Percentiles rank a stretch among this genome's conserved stretches.
phyloP scores from a whole-genome alignment of 2,888 invertebrate genomes.

The Melinopterus prodromus region DNA sequence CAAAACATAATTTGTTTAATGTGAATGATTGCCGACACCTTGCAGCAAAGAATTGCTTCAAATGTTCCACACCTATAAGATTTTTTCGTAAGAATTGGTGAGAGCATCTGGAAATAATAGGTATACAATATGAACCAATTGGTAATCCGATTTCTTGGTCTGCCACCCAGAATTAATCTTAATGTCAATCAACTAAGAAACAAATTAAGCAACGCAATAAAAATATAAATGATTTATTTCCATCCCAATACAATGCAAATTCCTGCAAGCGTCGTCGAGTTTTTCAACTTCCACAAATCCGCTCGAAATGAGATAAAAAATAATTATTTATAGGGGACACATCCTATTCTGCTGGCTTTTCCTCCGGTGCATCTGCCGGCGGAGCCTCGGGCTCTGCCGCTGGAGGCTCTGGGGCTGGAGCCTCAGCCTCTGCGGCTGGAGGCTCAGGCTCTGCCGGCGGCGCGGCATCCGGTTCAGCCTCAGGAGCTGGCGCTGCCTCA shows the following conservation, averaged over 20 bases:
- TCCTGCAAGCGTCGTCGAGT: neutral
- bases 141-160: too few relatives aligned
- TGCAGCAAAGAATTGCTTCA: too few relatives aligned
- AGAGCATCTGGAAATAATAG: too few relatives aligned
- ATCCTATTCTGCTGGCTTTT: constrained; percentile 14
- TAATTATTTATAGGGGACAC: constrained; percentile 16
- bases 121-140: too few relatives aligned
- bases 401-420: constrained; percentile 27
- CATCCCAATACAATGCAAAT: neutral
- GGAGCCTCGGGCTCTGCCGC: constrained; percentile 32
- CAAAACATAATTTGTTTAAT: too few relatives aligned
- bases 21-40: too few relatives aligned
- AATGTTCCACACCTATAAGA: too few relatives aligned
- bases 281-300: neutral
- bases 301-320: neutral
- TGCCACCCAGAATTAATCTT: too few relatives aligned
- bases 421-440: constrained; percentile 33
- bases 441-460: constrained; percentile 36
- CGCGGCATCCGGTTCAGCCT: constrained; percentile 29
- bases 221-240: constrained; percentile 4
- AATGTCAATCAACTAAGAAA: neutral
- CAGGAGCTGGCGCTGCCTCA: constrained; percentile 25
- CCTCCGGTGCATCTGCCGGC: constrained; percentile 24
- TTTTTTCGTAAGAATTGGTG: too few relatives aligned
- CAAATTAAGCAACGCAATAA: neutral